phyloP scores from a whole-genome alignment of 2,888 invertebrate genomes.

The Erynnis tages region DNA sequence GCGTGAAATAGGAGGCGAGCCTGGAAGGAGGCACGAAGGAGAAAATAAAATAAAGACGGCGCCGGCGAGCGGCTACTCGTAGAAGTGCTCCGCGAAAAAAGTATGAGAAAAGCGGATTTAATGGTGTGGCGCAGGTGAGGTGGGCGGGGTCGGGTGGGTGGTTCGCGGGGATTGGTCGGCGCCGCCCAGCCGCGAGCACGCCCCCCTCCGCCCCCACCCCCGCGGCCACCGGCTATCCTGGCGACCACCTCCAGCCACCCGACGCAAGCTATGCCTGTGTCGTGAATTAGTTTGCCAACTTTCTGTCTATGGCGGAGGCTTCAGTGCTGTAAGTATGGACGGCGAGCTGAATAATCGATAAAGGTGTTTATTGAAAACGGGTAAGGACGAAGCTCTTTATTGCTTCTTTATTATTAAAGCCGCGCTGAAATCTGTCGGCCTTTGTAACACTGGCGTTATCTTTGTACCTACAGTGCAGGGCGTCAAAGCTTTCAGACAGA shows the following conservation, averaged over 20 bases:
- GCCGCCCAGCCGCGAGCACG: conserved; percentile 75
- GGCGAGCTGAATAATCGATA: conserved; percentile 80
- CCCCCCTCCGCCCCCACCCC: conserved; percentile 56
- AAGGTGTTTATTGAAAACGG: conserved; percentile 82
- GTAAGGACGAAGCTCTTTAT: conserved; percentile 77
- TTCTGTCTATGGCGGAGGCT: conserved; percentile 80
- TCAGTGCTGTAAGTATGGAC: conserved; percentile 78
- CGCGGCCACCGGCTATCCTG: conserved; percentile 74
- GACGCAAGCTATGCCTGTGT: conserved; percentile 78
- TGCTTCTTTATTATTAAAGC: conserved; percentile 78
- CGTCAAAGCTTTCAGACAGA: too few relatives aligned
- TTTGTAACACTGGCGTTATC: neutral
- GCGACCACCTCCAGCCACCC: conserved; percentile 75
- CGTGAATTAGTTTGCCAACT: conserved; percentile 81
- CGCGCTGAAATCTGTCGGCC: conserved; percentile 42
- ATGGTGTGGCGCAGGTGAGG: conserved; percentile 80
- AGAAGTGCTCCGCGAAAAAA: conserved; percentile 76
- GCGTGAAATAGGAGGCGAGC: conserved; percentile 78
- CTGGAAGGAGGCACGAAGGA: conserved; percentile 78
- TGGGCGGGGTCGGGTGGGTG: conserved; percentile 75
- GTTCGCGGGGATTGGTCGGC: conserved; percentile 73
- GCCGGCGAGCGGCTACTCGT: conserved; percentile 69
- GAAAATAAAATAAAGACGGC: conserved; percentile 81
- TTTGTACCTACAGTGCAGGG: too few relatives aligned
- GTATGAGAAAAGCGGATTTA: conserved; percentile 74